Evolutionary conservation across 2,113 vertebrate genomes (phyloP), one percentile per base, ranked within the genome.

Genomic region (Tachuris rubrigastra): DNA sequence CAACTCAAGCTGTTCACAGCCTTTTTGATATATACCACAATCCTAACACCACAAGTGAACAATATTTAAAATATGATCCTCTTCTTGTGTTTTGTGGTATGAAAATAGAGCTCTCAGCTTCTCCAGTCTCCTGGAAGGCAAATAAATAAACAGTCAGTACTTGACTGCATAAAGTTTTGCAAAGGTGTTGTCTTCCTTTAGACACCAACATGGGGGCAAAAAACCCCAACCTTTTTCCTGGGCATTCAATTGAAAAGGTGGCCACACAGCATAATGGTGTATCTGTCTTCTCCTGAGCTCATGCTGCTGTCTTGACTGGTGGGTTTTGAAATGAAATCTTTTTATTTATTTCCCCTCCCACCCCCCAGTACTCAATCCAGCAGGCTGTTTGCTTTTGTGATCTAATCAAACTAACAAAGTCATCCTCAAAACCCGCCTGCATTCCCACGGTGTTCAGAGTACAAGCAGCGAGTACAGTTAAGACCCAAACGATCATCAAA

Each of bases 1-100:
- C 56, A 87, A 58, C 83, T 93, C 79, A 75, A 35, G 65, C 68
- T 84, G 73, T 63, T 94, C 53, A 63, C 63, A 78, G 37, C 31
- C 52, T 78, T 86, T 74, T 80, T 85, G 50, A 74, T 85, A n/a
- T 33, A 22, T 4, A 60, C 25, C 39, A 22, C 69, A 67, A 37
- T 46, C 59, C 23, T 66, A 73, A 31, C 6, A 25, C 4, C 21
- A n/a, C 72, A 58, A 44, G 18, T 33, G n/a, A 77, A 13, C 12
- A 76, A 24, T 31, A 35, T 41, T 65, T 89, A 12, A 81, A 94
- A 75, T 58, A 35, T 14, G 33, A 31, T 63, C 8, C 28, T 84
- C 50, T 65, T 39, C 2, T 2, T 79, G 42, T 49, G 30, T 22
- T 66, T 80, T 88, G 12, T 66, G 49, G 19, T 53, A 22, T 60